Evolutionary conservation across 64 coral and sea anemone genomes (phyloP).

Genomic region (Stichodactyla helianthus): DNA sequence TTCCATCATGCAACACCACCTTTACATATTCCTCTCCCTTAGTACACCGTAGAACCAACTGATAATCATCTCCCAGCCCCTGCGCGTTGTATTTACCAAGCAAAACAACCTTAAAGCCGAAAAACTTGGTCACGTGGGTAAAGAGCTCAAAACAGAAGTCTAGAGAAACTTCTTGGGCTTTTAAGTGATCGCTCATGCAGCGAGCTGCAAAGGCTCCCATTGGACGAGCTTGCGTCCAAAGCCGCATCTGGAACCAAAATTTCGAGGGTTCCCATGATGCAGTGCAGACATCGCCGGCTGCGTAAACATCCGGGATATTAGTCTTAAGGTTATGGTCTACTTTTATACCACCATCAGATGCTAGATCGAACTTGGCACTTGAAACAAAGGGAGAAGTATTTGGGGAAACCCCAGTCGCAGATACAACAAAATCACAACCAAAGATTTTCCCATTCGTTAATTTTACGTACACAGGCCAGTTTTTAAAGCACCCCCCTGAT

Average conservation of each 20-base stretch:
- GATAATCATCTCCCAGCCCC: conserved; percentile 52
- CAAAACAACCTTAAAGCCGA: conserved; percentile 92
- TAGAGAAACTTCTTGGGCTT: conserved; percentile 48
- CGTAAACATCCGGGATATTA: conserved; percentile 73
- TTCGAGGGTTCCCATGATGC: conserved; percentile 73
- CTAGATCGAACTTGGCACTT: conserved; percentile 47
- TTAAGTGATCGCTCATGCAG: conserved; percentile 67
- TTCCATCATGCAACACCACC: conserved; percentile 71
- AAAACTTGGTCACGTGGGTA: conserved; percentile 88
- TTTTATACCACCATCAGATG: conserved; percentile 73
- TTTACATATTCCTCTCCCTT: conserved; percentile 83
- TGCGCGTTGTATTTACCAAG: conserved; percentile 89
- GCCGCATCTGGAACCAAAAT: conserved; percentile 92
- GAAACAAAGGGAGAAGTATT: conserved; percentile 48
- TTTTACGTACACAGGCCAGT: conserved; percentile 73
- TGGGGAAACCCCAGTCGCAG: conserved; percentile 86
- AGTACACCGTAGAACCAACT: conserved; percentile 72
- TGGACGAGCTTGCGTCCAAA: conserved; percentile 90
- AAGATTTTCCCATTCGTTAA: conserved; percentile 65
- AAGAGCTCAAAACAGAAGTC: conserved; percentile 97
- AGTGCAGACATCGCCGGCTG: conserved; percentile 83
- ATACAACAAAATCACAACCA: conserved; percentile 92
- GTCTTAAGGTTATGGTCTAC: conserved; percentile 82
- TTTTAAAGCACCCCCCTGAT: not conserved
- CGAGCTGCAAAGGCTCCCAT: conserved; percentile 94